Percentiles rank a stretch among this genome's conserved stretches.
phyloP scores from a whole-genome alignment of 2,113 vertebrate genomes.

The Gallinago undulata region DNA sequence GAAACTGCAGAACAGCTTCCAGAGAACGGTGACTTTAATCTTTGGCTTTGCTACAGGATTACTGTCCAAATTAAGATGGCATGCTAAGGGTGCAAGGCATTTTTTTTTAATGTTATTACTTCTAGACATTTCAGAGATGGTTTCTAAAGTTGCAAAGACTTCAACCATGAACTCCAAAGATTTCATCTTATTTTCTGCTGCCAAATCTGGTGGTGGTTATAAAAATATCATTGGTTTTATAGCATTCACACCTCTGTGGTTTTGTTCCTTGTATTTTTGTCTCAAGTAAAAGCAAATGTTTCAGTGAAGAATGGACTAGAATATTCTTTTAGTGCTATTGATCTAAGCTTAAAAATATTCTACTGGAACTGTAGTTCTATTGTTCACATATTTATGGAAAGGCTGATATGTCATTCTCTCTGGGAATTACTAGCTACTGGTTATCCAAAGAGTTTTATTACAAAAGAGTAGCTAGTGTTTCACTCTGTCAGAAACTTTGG shows the following conservation, averaged over 20 bases:
- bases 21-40: neutral
- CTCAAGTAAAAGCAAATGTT: neutral
- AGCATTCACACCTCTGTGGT: neutral
- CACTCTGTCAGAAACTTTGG: neutral
- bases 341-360: slow-evolving; percentile 13
- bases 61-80: neutral
- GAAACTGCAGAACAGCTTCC: neutral
- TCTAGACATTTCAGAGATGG: neutral
- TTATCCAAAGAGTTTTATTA: slow-evolving; percentile 21
- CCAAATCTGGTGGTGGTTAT: neutral
- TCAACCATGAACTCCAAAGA: neutral
- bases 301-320: neutral
- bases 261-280: neutral
- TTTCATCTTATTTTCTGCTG: neutral
- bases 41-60: neutral
- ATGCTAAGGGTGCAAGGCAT: neutral
- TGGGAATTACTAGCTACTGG: neutral
- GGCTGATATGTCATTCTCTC: neutral
- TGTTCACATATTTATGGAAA: neutral
- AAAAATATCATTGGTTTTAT: neutral
- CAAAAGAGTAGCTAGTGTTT: neutral
- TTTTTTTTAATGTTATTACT: neutral
- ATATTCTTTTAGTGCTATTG: slow-evolving; percentile 3
- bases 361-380: neutral
- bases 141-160: neutral